phyloP scores from a whole-genome alignment of 2,888 invertebrate genomes.

The Saturnia japonica region DNA sequence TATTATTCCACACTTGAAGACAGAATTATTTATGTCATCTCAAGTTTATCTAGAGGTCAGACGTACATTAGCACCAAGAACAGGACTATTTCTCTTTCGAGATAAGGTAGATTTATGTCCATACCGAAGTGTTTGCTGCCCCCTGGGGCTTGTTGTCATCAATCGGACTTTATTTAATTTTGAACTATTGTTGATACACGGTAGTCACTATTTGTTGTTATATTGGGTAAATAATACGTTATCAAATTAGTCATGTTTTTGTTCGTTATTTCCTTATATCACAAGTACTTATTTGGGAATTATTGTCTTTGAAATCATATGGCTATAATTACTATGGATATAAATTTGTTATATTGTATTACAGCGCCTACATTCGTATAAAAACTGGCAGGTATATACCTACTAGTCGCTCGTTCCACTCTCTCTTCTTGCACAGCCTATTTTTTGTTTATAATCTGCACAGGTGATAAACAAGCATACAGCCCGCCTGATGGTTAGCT shows the following conservation, averaged over 20 bases:
- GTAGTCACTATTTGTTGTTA: conserved; percentile 10
- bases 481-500: no score
- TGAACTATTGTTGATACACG: neutral
- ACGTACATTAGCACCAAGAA: conserved; percentile 62
- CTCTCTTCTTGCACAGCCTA: no score
- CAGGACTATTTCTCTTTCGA: conserved; percentile 48
- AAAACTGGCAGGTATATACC: no score
- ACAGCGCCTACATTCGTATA: no score
- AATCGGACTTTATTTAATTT: conserved; percentile 2
- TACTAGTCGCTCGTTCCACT: no score
- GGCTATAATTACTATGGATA: neutral
- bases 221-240: conserved; percentile 11
- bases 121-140: conserved; percentile 35
- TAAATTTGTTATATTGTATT: no score
- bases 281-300: conserved; percentile 3
- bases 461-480: no score
- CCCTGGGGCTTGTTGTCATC: conserved; percentile 27
- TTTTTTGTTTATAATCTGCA: no score
- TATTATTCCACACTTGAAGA: conserved; percentile 67
- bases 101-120: conserved; percentile 61
- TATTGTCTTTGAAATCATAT: conserved; percentile 8
- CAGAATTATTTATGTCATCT: conserved; percentile 72
- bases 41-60: conserved; percentile 75
- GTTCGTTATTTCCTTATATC: conserved; percentile 10
- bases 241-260: conserved; percentile 13